Evolutionary conservation across 1,140 invertebrate species (phyloP).

Genomic region (Trypoxylus dichotomus): DNA sequence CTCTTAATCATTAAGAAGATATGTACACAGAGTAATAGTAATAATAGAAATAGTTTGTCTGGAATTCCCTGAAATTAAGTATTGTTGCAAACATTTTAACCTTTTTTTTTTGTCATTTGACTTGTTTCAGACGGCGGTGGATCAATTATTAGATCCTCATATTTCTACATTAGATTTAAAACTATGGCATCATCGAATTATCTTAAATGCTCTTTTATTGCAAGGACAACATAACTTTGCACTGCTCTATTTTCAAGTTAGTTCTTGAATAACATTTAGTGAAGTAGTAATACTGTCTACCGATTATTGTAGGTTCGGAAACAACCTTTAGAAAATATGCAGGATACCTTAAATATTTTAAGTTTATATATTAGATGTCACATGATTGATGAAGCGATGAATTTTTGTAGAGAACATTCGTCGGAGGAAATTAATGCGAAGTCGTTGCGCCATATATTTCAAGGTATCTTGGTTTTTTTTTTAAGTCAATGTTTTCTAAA

Average conservation of each 20-base stretch:
- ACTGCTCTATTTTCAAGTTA: constrained; percentile 46
- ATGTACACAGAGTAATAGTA: constrained; percentile 3
- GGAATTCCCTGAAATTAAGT: too few relatives aligned
- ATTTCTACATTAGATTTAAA: constrained; percentile 44
- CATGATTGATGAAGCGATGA: constrained; percentile 49
- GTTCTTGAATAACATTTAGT: neutral
- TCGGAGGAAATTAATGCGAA: constrained; percentile 32
- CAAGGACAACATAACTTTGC: constrained; percentile 48
- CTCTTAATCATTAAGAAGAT: too few relatives aligned
- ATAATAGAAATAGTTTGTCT: neutral
- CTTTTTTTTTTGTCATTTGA: neutral
- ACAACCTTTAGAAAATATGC: constrained; percentile 42
- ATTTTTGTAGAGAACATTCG: constrained; percentile 41
- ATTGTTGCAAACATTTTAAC: neutral
- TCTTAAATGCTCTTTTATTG: constrained; percentile 46
- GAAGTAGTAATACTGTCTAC: neutral
- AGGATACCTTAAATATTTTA: constrained; percentile 44
- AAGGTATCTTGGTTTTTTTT: constrained; percentile 31
- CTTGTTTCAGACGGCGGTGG: constrained; percentile 47
- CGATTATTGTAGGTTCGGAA: constrained; percentile 39
- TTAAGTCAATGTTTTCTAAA: too few relatives aligned
- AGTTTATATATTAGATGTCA: constrained; percentile 46
- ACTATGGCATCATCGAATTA: constrained; percentile 47
- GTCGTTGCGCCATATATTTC: constrained; percentile 43
- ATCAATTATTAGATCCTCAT: constrained; percentile 54